phyloP scores from a whole-genome alignment of 2,888 invertebrate species.

The Tuberolachnus salignus region DNA sequence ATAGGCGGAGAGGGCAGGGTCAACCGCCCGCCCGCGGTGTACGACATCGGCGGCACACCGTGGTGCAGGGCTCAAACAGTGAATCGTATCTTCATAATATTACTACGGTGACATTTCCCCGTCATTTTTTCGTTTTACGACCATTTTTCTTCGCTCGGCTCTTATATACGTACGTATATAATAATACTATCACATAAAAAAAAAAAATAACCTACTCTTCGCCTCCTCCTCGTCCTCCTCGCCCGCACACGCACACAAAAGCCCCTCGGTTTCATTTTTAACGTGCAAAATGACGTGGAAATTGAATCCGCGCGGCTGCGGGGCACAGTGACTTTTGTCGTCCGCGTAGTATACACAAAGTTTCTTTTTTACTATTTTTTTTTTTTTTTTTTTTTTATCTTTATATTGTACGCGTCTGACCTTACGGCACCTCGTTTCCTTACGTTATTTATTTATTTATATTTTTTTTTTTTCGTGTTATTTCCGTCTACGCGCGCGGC shows the following conservation, averaged over 20 bases:
- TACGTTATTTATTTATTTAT: constrained; percentile 11
- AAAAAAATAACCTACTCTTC: not conserved
- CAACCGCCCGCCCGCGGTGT: constrained; percentile 15
- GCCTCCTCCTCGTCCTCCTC: not conserved
- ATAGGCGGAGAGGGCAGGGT: not conserved
- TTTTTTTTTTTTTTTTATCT: constrained; percentile 6
- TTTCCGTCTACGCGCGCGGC: not conserved
- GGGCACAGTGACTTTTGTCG: constrained; percentile 36
- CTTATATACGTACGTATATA: not conserved
- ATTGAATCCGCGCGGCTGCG: constrained; percentile 49
- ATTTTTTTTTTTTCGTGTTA: too few species aligned
- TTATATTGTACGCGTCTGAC: constrained; percentile 22
- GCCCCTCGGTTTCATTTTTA: constrained; percentile 59
- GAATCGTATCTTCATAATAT: constrained; percentile 59
- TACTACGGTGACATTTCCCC: constrained; percentile 59
- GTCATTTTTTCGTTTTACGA: constrained; percentile 59
- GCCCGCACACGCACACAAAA: constrained; percentile 7
- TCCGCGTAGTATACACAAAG: not conserved
- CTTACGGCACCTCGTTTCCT: not conserved
- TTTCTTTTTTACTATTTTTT: constrained; percentile 14
- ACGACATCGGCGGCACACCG: not conserved
- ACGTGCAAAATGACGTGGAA: constrained; percentile 60
- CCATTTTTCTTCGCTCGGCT: constrained; percentile 52
- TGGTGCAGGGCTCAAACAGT: constrained; percentile 57
- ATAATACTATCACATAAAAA: constrained; percentile 30